These are phyloP conservation scores for Poecilia picta DNA, from an alignment of 2,797 vertebrate species.

Conservation along the genomic window DNA sequence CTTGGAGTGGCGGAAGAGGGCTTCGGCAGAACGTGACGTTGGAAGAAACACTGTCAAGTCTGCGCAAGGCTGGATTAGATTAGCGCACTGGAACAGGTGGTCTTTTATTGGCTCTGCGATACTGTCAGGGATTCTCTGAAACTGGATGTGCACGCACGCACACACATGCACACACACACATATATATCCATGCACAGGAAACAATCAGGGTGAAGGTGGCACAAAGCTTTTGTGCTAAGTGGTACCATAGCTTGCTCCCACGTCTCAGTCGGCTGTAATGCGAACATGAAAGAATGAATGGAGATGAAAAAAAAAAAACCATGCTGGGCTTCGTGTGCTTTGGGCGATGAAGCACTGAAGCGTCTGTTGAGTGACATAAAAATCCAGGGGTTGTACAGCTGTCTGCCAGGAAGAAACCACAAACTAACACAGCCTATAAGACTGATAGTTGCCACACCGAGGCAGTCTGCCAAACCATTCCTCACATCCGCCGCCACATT, in stretches of 20 bases:
- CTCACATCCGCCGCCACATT: conserved; percentile 63
- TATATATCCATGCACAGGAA: conserved; percentile 34
- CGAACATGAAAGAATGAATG: conserved; percentile 46
- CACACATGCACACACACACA: conserved; percentile 55
- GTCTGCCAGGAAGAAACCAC: conserved; percentile 61
- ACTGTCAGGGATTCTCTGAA: conserved; percentile 77
- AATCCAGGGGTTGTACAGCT: conserved; percentile 70
- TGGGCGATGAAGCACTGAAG: conserved; percentile 45
- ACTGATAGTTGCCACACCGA: conserved; percentile 15
- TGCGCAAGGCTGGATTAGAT: conserved; percentile 79
- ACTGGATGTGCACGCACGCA: conserved; percentile 62
- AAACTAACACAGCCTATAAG: conserved; percentile 50
- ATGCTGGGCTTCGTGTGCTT: conserved; percentile 49
- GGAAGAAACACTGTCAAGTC: conserved; percentile 67
- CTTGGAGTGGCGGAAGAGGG: conserved; percentile 43
- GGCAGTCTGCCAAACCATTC: conserved; percentile 62
- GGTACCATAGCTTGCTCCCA: conserved; percentile 47
- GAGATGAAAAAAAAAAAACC: conserved; percentile 1
- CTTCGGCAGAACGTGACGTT: conserved; percentile 71
- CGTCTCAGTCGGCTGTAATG: conserved; percentile 61
- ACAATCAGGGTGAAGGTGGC: conserved; percentile 49
- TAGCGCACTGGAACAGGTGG: conserved; percentile 82
- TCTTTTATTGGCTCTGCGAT: conserved; percentile 81
- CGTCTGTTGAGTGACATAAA: conserved; percentile 59
- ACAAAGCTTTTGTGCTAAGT: conserved; percentile 61